Conservation (phyloP, 2,888 invertebrate species). For the Cheilosia soror region DNA sequence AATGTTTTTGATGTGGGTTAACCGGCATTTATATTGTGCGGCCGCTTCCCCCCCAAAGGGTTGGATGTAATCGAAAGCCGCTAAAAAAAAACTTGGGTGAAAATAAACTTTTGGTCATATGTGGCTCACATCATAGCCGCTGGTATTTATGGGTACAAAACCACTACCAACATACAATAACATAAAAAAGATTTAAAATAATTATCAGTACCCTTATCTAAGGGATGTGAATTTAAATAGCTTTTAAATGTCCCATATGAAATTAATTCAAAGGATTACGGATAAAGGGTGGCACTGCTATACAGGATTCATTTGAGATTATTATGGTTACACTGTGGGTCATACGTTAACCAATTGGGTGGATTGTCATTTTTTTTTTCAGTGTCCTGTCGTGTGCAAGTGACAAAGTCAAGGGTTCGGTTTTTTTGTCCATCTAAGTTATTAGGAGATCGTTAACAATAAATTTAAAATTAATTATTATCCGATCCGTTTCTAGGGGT, state of each 20-base stretch:
- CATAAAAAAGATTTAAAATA: constrained; percentile 64
- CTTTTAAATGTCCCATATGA: constrained; percentile 57
- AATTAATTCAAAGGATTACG: constrained; percentile 62
- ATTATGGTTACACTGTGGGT: neutral
- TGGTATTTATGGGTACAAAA: constrained; percentile 1
- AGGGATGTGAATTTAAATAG: constrained; percentile 68
- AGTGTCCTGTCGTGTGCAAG: neutral
- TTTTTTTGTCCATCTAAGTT: neutral
- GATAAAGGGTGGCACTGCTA: neutral
- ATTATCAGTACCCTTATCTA: constrained; percentile 60
- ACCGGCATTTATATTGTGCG: constrained; percentile 50
- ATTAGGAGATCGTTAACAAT: no score
- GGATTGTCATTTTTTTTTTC: neutral
- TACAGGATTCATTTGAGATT: neutral
- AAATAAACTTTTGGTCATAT: neutral
- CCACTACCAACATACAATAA: constrained; percentile 6
- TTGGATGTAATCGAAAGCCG: neutral
- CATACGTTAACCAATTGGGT: neutral
- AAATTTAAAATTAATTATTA: no score
- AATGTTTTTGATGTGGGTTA: constrained; percentile 53
- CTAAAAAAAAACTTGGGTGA: neutral
- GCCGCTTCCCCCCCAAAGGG: neutral
- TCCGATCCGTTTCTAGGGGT: no score
- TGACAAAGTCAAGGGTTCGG: neutral
- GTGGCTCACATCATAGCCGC: neutral